Evolutionary conservation across 2,888 invertebrate genomes (phyloP).

Genomic region (Falcaria lacertinaria): DNA sequence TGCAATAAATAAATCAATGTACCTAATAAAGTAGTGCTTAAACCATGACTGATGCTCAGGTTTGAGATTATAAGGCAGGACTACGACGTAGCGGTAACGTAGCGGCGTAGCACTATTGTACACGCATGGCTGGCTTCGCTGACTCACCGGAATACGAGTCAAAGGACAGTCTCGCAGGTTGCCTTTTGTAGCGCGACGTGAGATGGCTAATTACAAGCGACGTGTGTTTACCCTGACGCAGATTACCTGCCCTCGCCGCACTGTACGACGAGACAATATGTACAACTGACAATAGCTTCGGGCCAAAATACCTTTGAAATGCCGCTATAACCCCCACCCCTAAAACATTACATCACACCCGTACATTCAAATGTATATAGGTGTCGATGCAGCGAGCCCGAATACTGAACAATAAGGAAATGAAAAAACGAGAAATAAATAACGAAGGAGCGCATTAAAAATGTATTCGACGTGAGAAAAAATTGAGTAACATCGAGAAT

Average conservation of each 20-base stretch:
- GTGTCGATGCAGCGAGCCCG: slow-evolving; percentile 1
- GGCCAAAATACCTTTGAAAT: slow-evolving; percentile 15
- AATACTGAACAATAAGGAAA: slow-evolving; percentile 2
- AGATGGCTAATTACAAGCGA: slow-evolving; percentile 50
- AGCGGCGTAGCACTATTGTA: slow-evolving; percentile 22
- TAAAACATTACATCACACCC: slow-evolving; percentile 1
- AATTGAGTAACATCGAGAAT: not conserved
- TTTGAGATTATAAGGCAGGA: slow-evolving; percentile 7
- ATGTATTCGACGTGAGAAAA: not conserved
- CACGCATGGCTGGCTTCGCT: slow-evolving; percentile 31
- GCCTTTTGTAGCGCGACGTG: slow-evolving; percentile 40
- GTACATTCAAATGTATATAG: slow-evolving; percentile 1
- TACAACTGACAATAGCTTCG: slow-evolving; percentile 14
- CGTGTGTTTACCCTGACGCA: slow-evolving; percentile 38
- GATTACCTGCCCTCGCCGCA: slow-evolving; percentile 38
- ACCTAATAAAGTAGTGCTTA: too few relatives aligned
- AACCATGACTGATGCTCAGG: not conserved
- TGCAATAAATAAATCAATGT: too few relatives aligned
- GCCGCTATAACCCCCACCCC: slow-evolving; percentile 5
- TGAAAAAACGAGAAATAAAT: not conserved
- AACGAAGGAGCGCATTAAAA: not conserved
- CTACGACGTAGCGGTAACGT: slow-evolving; percentile 14
- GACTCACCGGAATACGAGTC: slow-evolving; percentile 27
- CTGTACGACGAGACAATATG: slow-evolving; percentile 31
- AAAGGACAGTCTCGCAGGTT: slow-evolving; percentile 25